Percentiles rank a stretch among this genome's conserved stretches.
Evolutionary conservation across 2,113 vertebrate species (phyloP).

Genomic region (Podiceps cristatus): DNA sequence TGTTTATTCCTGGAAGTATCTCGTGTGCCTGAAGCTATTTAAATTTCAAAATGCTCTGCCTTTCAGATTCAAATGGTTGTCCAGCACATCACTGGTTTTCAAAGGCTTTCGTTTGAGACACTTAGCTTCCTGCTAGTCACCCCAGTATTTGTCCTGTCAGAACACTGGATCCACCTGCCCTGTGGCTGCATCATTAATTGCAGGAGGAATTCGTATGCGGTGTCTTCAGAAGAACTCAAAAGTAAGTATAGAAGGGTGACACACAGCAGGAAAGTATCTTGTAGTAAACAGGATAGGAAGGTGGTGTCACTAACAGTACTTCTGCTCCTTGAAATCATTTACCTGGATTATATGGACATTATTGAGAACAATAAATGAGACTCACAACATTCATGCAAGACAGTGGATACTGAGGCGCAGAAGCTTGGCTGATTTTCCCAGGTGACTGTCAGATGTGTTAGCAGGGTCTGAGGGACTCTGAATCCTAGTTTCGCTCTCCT

Average conservation of each 20-base stretch:
- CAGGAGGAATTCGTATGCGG: slow-evolving; percentile 60
- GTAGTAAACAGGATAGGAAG: neutral
- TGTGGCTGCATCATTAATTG: slow-evolving; percentile 98
- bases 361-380: neutral
- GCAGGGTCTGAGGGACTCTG: neutral
- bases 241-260: slow-evolving; percentile 61
- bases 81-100: slow-evolving; percentile 81
- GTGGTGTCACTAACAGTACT: neutral
- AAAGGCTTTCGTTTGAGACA: slow-evolving; percentile 83
- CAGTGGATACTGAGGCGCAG: neutral
- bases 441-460: neutral
- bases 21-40: neutral
- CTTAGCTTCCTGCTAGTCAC: slow-evolving; percentile 92
- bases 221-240: slow-evolving; percentile 64
- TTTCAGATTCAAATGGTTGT: slow-evolving; percentile 88
- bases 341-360: neutral
- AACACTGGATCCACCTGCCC: slow-evolving; percentile 92
- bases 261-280: neutral
- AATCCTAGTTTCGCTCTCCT: neutral
- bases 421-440: neutral
- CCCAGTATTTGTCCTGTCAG: slow-evolving; percentile 91
- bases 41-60: slow-evolving; percentile 21
- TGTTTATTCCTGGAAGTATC: slow-evolving; percentile 1
- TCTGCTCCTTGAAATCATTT: neutral
- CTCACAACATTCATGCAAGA: neutral